Evolutionary conservation across 2,113 vertebrate genomes (phyloP), one percentile per base, ranked within the genome.

Genomic region (Parus major): DNA sequence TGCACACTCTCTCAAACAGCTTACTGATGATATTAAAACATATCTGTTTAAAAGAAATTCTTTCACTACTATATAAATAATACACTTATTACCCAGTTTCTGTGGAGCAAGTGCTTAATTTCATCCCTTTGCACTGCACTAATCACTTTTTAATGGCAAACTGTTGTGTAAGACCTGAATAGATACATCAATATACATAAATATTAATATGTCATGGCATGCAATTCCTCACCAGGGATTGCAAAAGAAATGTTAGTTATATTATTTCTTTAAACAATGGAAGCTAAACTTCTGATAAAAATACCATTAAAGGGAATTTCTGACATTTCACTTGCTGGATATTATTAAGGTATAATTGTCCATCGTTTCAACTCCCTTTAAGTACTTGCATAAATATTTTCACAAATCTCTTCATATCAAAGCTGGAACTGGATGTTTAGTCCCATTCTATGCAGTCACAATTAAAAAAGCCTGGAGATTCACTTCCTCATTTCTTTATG

Each of bases 391-490:
- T 63, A 70, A 86, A 64, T 61, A 55, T 73, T 81, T 84, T 75
- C 60, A 59, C 10, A 66, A 33, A n/a, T 76, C 46, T 69, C 68
- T 18, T n/a, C 18, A 72, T 88, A 23, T 88, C 25, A 78, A 71
- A 82, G 21, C 35, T 76, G 39, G 13, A 80, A 23, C 35, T 85
- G 39, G 21, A 59, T 68, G 21, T 75, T 88, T 61, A 47, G 35
- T 55, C 5, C 13, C 9, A 33, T 65, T 80, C 70, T 59, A 39
- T 49, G 46, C 28, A 90, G 21, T 28, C 5, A 2, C 47, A 50
- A 75, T 35, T 71, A 15, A 88, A 63, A 98, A 68, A 96, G 36
- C 97, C 57, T 95, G 93, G 69, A 98, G 93, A 47, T 68, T 97
- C 88, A 1, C 79, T 98, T 73, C 33, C 22, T 44, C 2, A 8